Evolutionary conservation across 2,888 invertebrate species (phyloP), one percentile per base, ranked within the genome.

Genomic region (Eutolmus rufibarbis): DNA sequence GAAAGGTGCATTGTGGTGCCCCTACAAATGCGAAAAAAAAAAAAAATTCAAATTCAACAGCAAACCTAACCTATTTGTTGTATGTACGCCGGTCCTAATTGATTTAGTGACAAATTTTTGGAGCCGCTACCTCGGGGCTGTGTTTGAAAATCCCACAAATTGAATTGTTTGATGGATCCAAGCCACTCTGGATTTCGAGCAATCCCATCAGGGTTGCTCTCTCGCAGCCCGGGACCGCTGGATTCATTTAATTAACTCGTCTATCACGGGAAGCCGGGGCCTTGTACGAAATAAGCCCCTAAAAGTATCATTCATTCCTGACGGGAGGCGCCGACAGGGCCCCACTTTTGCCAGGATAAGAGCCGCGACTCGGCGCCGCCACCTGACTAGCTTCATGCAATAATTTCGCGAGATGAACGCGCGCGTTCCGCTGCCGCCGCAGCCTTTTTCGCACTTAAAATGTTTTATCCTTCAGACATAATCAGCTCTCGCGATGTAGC

Each of bases 401-500:
- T 82, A 82, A 82, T 82, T 82, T 66, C 40, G 14, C 14, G 9
- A 66, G 37, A 82, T 66, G 37, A 37, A 66, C 66, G 66, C 37
- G 57, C 8, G 14, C 66, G 66, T 2, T 37, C 19, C 37, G 37
- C 40, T 19, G 37, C 23, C 19, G 37, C 66, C 40, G 37, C 40
- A 82, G 82, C 82, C 66, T 82, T 66, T 82, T 82, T 66, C 82
- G 82, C 82, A 82, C 82, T 82, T 82, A 82, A 82, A 57, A 82
- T 82, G 82, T 66, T 82, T 82, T 82, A 82, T 82, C 82, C 57
- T 82, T 82, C 46, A 82, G 57, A 82, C 37, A 82, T 82, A 82
- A 82, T 82, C 82, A 82, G 82, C 57, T 66, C 66, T 40, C 66
- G 28, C 66, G 66, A 37, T 66, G 82, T 0, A 12, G 82, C 23